A percentile compares a stretch with the other conserved stretches of the same genome.
phyloP scores from a whole-genome alignment of 2,797 vertebrate species.

The Arremon brunneinucha region DNA sequence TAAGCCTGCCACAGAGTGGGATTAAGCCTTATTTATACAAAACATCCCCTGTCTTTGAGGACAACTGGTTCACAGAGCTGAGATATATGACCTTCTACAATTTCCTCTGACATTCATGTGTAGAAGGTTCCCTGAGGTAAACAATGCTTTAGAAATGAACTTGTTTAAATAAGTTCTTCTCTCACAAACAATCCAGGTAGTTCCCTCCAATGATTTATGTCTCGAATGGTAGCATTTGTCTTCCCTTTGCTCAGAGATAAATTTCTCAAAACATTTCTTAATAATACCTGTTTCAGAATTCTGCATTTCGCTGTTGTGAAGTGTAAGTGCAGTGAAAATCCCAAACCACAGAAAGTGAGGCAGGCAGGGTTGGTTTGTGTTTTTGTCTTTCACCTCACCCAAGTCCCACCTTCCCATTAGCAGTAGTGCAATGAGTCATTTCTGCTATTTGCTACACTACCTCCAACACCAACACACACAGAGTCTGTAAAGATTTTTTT shows the following conservation, averaged over 20 bases:
- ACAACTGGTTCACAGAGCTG: not conserved
- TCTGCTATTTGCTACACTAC: not conserved
- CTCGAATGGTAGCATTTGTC: not conserved
- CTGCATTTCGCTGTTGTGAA: not conserved
- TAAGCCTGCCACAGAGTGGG: not conserved
- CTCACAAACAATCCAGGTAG: not conserved
- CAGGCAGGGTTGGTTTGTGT: not conserved
- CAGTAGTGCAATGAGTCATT: not conserved
- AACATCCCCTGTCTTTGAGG: not conserved
- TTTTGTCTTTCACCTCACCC: not conserved
- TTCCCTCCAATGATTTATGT: not conserved
- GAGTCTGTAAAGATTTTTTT: not conserved
- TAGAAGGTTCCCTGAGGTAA: not conserved
- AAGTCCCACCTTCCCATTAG: not conserved
- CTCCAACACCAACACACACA: not conserved
- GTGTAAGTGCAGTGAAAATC: not conserved
- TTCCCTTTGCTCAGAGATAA: not conserved
- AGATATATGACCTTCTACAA: slow-evolving; percentile 1
- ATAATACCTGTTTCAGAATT: not conserved
- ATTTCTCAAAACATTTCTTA: not conserved
- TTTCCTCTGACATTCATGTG: slow-evolving; percentile 1
- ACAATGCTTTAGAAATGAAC: not conserved
- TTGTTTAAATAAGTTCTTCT: not conserved
- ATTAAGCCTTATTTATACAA: not conserved
- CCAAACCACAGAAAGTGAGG: not conserved